Evolutionary conservation across 1,140 invertebrate species (phyloP), one percentile per base, ranked within the genome.

Genomic region (Oedothorax gibbosus): DNA sequence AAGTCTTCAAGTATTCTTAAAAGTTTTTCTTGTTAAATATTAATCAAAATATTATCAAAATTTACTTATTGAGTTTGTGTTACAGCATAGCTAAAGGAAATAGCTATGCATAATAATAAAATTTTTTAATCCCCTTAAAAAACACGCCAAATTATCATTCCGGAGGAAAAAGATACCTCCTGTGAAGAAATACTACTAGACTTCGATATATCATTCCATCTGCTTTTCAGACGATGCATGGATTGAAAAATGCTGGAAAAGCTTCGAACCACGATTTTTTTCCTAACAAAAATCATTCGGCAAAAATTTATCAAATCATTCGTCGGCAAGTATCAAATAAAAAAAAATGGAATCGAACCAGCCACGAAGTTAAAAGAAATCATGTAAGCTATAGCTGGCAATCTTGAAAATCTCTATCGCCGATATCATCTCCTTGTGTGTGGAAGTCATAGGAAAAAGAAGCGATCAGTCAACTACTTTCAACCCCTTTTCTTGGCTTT

Each of bases 221-320:
- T 51, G 50, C 77, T 79, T 75, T 79, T 79, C 18, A 53, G 64
- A 79, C 68, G 77, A 79, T 68, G 35, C 50, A 71, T 18, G 69
- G 62, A 51, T n/a, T 14, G 54, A 78, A 66, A 64, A n/a, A 60
- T 10, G 15, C 10, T n/a, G 69, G 15, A 71, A 53, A 14, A 50
- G 69, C 0, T 75, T 75, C n/a, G 66, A 71, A 71, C 66, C 68
- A 49, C 78, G 71, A 68, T 71, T 62, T 81, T 71, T 35, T 62
- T 71, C 18, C 11, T 54, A 7, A 15, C 10, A 64, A 82, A 81
- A 82, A 82, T 50, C 56, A 56, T 57, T 82, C 49, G 51, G 3
- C 66, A 15, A 64, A 82, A 82, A 68, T 81, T 82, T 82, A 73
- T 82, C 68, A 82, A 73, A 82, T 60, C 68, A 66, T 82, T 82